phyloP scores from a whole-genome alignment of 2,797 vertebrate genomes.

The Decapterus maruadsi region DNA sequence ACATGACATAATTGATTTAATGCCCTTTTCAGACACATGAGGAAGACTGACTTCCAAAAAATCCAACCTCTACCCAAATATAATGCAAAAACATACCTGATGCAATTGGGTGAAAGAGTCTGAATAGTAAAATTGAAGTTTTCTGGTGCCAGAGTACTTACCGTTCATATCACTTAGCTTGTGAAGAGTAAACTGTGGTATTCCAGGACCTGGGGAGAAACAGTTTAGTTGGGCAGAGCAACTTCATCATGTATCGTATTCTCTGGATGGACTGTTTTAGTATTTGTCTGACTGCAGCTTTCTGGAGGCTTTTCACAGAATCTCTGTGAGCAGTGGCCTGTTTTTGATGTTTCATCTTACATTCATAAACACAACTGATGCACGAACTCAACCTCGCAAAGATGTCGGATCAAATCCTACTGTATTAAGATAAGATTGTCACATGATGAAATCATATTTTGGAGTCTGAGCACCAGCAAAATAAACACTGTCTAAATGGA shows the following conservation, averaged over 20 bases:
- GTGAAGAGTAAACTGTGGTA: constrained; percentile 77
- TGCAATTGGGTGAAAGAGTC: constrained; percentile 30
- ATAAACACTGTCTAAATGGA: too few species aligned
- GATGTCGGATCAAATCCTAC: too few species aligned
- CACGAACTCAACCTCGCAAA: too few species aligned
- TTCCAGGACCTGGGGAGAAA: constrained; percentile 73
- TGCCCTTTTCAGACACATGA: constrained; percentile 10
- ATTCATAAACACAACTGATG: too few species aligned
- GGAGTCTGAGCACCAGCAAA: too few species aligned
- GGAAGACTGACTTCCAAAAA: not conserved
- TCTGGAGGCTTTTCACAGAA: not conserved
- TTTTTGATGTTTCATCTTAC: too few species aligned
- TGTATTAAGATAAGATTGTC: too few species aligned
- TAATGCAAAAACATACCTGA: constrained; percentile 24
- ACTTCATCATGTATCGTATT: not conserved
- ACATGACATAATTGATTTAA: constrained; percentile 9
- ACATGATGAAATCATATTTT: too few species aligned
- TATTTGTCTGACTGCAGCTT: not conserved
- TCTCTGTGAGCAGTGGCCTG: not conserved
- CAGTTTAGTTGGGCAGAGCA: not conserved
- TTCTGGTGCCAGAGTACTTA: constrained; percentile 49
- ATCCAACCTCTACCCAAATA: not conserved
- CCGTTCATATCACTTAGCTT: constrained; percentile 70
- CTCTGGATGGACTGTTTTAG: not conserved
- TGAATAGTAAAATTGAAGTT: constrained; percentile 10